phyloP scores from a whole-genome alignment of 2,888 invertebrate genomes.

The Malacosoma neustria region DNA sequence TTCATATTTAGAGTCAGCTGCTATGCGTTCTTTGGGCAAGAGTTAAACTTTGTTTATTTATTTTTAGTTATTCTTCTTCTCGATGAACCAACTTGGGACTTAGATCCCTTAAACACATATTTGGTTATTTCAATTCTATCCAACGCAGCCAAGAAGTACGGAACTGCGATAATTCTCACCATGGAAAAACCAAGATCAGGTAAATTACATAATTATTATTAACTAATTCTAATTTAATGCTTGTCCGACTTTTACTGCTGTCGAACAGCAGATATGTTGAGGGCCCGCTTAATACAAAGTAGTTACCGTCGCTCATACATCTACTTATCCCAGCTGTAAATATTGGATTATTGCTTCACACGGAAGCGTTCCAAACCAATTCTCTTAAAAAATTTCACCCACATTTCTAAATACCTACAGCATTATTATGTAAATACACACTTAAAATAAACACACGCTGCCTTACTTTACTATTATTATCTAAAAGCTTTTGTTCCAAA shows the following conservation, averaged over 20 bases:
- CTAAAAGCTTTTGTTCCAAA: not conserved
- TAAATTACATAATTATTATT: constrained; percentile 13
- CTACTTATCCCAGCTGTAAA: no score
- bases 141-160: constrained; percentile 91
- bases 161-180: constrained; percentile 91
- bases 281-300: no score
- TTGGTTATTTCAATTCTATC: constrained; percentile 95
- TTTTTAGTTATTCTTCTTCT: constrained; percentile 86
- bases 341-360: no score
- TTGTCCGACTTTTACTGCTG: not conserved
- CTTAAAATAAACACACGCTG: not conserved
- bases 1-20: no score
- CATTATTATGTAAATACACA: not conserved
- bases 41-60: no score
- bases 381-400: not conserved
- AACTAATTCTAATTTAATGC: not conserved
- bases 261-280: no score
- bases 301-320: no score
- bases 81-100: constrained; percentile 95
- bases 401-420: not conserved
- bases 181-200: constrained; percentile 92
- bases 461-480: not conserved
- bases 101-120: constrained; percentile 96
- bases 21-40: no score
- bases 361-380: not conserved